A percentile compares a stretch with the other conserved stretches of the same genome.
Conservation (phyloP, 2,113 vertebrate genomes). For the Equus quagga region DNA sequence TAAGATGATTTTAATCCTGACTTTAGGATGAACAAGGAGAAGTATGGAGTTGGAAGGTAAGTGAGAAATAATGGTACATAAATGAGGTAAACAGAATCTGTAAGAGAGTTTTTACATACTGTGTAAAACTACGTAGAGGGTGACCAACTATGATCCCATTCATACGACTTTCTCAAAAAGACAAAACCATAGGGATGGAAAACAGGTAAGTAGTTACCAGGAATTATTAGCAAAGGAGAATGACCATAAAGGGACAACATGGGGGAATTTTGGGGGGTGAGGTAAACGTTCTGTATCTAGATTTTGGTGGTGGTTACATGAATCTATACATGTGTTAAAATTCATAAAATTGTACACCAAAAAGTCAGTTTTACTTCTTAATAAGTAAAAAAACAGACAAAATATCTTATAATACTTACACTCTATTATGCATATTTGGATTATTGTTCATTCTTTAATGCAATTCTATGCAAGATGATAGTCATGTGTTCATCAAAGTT, state of each 20-base stretch:
- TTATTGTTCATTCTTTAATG: neutral
- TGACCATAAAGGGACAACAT: neutral
- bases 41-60: neutral
- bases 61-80: neutral
- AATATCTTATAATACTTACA: constrained; percentile 14
- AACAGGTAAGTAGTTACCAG: neutral
- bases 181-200: neutral
- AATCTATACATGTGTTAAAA: constrained; percentile 11
- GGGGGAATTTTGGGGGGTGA: neutral
- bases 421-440: neutral
- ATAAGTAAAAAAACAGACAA: neutral
- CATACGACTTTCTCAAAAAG: neutral
- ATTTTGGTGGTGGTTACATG: constrained; percentile 10
- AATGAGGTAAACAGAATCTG: neutral
- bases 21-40: neutral
- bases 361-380: neutral
- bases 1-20: neutral
- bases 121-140: neutral
- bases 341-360: neutral
- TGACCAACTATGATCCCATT: neutral
- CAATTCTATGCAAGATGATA: neutral
- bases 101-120: neutral
- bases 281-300: neutral
- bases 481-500: neutral
- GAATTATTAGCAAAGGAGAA: neutral